These are phyloP conservation scores for Setophaga coronata DNA, from an alignment of 2,113 vertebrate genomes.

Conservation along the genomic window DNA sequence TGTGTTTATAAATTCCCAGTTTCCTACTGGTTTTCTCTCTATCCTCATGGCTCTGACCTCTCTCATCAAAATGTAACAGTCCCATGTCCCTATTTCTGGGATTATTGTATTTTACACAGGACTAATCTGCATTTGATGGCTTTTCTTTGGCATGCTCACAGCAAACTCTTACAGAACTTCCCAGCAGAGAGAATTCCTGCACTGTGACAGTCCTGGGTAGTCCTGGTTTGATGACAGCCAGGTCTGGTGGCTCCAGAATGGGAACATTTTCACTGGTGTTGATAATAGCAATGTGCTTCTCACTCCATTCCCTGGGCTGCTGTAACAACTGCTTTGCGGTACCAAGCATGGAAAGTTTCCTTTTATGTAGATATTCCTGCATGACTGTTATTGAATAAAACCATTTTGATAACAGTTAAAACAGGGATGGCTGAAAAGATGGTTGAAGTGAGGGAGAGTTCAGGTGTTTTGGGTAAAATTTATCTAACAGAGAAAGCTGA, in stretches of 20 bases:
- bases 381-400: not conserved
- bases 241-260: not conserved
- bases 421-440: not conserved
- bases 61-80: not conserved
- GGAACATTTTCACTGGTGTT: not conserved
- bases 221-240: not conserved
- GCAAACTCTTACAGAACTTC: not conserved
- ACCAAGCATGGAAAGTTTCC: not conserved
- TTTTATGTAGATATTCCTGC: not conserved
- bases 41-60: not conserved
- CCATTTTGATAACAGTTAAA: not conserved
- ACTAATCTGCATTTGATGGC: not conserved
- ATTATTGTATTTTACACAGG: not conserved
- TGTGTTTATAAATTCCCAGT: not conserved
- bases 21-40: not conserved
- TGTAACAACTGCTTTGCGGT: not conserved
- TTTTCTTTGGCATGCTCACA: not conserved
- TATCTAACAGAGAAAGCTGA: not conserved
- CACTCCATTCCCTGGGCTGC: not conserved
- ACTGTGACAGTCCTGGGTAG: not conserved
- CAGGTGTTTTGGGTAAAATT: not conserved
- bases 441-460: not conserved
- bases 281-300: not conserved
- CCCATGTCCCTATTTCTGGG: not conserved
- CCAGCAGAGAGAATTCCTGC: not conserved